Conservation (phyloP, 2,888 invertebrate genomes). For the Shargacucullia verbasci region DNA sequence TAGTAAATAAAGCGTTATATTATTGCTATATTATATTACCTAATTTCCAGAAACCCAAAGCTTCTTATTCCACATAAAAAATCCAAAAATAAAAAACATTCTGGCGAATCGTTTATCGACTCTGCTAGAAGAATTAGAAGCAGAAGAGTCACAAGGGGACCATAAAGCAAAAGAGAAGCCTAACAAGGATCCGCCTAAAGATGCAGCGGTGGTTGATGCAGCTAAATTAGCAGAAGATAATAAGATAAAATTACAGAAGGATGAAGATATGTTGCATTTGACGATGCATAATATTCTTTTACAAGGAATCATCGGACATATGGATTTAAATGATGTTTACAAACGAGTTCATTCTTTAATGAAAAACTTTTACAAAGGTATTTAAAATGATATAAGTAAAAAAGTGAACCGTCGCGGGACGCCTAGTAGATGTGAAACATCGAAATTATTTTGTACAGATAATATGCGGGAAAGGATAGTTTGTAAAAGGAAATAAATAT, state of each 20-base stretch:
- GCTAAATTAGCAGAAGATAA: slow-evolving; percentile 1
- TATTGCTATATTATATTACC: too few species aligned
- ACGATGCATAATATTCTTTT: slow-evolving; percentile 75
- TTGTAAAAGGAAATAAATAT: too few species aligned
- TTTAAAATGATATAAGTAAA: neutral
- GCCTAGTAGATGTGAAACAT: too few species aligned
- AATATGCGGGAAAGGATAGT: too few species aligned
- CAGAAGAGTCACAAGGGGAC: slow-evolving; percentile 55
- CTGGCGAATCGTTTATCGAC: slow-evolving; percentile 68
- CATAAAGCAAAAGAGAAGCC: slow-evolving; percentile 19
- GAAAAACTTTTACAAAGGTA: slow-evolving; percentile 45
- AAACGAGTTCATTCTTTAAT: slow-evolving; percentile 59
- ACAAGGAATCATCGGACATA: slow-evolving; percentile 73
- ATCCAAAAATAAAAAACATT: slow-evolving; percentile 71
- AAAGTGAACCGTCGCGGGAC: too few species aligned
- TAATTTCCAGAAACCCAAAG: slow-evolving; percentile 69
- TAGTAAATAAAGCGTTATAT: too few species aligned
- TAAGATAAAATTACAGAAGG: slow-evolving; percentile 13
- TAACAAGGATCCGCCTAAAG: slow-evolving; percentile 11
- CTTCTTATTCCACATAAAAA: slow-evolving; percentile 66
- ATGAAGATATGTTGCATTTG: slow-evolving; percentile 69
- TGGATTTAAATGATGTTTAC: slow-evolving; percentile 72
- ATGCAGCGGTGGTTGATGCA: neutral
- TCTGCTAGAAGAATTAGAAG: slow-evolving; percentile 75
- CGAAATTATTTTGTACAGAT: too few species aligned